Evolutionary conservation across 2,113 vertebrate species (phyloP).

Genomic region (Sigmodon hispidus): DNA sequence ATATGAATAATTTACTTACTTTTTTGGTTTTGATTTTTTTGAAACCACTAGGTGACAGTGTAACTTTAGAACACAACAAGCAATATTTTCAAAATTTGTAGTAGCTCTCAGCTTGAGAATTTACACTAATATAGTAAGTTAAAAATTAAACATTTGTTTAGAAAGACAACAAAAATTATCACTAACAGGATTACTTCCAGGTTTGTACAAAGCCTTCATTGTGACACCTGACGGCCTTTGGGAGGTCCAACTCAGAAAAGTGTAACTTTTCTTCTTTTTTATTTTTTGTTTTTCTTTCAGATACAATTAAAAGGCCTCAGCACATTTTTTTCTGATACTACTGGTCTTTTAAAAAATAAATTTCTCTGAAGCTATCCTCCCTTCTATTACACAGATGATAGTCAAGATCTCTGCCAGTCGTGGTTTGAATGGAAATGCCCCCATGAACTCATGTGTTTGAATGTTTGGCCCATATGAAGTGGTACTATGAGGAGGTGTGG

Average conservation of each 20-base stretch:
- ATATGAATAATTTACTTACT: background rate
- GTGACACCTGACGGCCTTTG: background rate
- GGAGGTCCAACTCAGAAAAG: background rate
- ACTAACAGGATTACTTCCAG: background rate
- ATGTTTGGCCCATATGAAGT: background rate
- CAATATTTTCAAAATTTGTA: background rate
- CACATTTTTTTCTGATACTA: background rate
- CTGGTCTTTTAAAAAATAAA: too few species aligned
- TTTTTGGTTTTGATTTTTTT: constrained; percentile 45
- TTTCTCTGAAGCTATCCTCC: background rate
- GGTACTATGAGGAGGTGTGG: background rate
- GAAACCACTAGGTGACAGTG: constrained; percentile 67
- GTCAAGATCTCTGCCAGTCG: background rate
- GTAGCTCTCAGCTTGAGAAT: background rate
- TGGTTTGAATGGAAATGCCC: background rate
- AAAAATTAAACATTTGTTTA: constrained; percentile 49
- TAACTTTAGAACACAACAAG: constrained; percentile 41
- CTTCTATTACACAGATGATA: background rate
- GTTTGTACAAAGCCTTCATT: background rate
- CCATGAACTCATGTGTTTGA: background rate
- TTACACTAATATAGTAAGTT: background rate
- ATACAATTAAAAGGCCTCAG: background rate
- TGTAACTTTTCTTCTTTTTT: background rate
- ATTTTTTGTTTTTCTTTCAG: background rate
- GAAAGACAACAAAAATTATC: background rate